Base-by-base conservation (phyloP, 2,888 invertebrate genomes). In the Acronicta psi region DNA sequence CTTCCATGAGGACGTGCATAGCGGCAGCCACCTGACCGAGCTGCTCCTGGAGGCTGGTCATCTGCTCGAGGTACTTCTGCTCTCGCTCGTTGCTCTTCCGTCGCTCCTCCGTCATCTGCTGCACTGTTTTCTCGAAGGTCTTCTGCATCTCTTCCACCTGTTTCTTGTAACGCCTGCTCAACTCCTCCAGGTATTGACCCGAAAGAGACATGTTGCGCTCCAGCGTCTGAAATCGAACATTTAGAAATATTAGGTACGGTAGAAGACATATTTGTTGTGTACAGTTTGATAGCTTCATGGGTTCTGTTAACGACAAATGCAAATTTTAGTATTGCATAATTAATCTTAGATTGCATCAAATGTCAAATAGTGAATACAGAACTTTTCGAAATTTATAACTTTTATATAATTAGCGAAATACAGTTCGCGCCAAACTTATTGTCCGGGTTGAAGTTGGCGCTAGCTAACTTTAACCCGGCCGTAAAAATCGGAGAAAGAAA, bases 141-240 rank as follows among this genome's bases (percentile, higher is more conserved):
- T 96, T 95, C 87, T 98, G 98, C 96, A 99, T 97, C 82, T 99
- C 99, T 88, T 99, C 99, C 47, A 99, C 98, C 93, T 99, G 99
- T 78, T 98, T 98, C 86, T 98, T 98, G 92, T 99, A 99, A 14
- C 99, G 95, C 55, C 97, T 96, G 89, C 99, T 99, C 73, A 99
- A 93, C 87, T 99, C 99, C 88, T 99, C 99, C 73, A 99, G 94
- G 88, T 99, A 99, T 88, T 99, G 98, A 61, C 98, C 97, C 72
- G 99, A 99, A 38, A 99, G 95, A 13, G 99, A 99, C 96, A 99
- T 98, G 91, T 99, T 99, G 75, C 98, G 95, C 92, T 99, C 99
- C 75, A 99, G 95, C 49, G 97, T 97, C 96, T 98, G 93, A 62
- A 94, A 94, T 59, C n/a, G 54, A 56, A 71, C 71, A 67, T 68